Conservation (phyloP, 2,797 vertebrate genomes). For the Etheostoma perlongum region DNA sequence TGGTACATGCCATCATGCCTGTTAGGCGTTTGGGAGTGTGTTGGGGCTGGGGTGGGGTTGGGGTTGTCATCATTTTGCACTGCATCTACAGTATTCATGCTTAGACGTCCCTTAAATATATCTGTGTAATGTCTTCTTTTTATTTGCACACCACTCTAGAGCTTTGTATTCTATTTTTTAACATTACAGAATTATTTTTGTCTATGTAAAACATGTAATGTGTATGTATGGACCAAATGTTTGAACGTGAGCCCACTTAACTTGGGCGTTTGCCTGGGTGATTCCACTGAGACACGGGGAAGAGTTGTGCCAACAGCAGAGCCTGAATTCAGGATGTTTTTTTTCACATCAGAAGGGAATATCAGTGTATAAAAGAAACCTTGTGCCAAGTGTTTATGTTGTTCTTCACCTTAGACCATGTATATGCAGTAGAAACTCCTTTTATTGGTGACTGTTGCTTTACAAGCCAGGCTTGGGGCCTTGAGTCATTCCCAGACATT, state of each 20-base stretch:
- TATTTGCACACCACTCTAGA: constrained; percentile 88
- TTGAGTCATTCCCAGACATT: constrained; percentile 67
- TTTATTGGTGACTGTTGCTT: constrained; percentile 74
- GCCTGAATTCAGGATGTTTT: constrained; percentile 46
- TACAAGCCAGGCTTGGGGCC: constrained; percentile 65
- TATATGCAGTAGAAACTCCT: constrained; percentile 83
- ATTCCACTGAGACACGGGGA: constrained; percentile 73
- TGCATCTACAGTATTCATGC: constrained; percentile 86
- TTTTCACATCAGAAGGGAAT: constrained; percentile 51
- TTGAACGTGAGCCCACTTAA: constrained; percentile 62
- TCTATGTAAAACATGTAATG: constrained; percentile 82
- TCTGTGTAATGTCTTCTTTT: constrained; percentile 84
- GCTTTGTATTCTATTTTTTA: constrained; percentile 88
- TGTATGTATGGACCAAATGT: constrained; percentile 86
- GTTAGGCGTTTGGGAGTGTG: constrained; percentile 33
- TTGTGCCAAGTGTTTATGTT: constrained; percentile 82
- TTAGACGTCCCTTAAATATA: constrained; percentile 84
- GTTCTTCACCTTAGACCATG: constrained; percentile 77
- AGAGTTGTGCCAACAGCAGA: constrained; percentile 59
- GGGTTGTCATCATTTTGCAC: constrained; percentile 84
- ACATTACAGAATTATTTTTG: constrained; percentile 88
- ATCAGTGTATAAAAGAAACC: constrained; percentile 73
- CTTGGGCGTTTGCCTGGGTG: constrained; percentile 67
- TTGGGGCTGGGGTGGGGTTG: constrained; percentile 15
- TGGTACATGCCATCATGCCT: constrained; percentile 67